phyloP scores from a whole-genome alignment of 2,797 vertebrate species.

The Sus cebifrons region DNA sequence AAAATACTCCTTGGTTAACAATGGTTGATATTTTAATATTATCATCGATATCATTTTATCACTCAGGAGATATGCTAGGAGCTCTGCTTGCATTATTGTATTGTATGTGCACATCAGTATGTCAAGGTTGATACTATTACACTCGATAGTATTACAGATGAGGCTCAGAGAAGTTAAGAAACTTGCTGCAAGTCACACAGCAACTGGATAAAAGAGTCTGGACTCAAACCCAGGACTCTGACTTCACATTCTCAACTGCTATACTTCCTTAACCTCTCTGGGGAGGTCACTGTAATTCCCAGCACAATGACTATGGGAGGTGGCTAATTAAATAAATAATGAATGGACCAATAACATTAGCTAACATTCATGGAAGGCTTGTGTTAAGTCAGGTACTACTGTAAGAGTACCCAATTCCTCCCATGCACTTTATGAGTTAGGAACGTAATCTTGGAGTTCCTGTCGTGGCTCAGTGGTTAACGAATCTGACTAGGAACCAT shows the following conservation, averaged over 20 bases:
- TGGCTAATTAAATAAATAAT: background rate
- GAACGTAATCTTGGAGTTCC: no score
- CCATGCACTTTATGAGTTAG: background rate
- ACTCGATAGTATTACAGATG: background rate
- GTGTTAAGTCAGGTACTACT: background rate
- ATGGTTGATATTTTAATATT: background rate
- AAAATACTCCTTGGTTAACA: background rate
- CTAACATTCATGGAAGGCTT: background rate
- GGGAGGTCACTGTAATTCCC: background rate
- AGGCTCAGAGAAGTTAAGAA: conserved; percentile 44
- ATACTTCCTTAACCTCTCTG: background rate
- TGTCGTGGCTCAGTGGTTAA: no score
- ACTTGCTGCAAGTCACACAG: background rate
- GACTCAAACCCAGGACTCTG: background rate
- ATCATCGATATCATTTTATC: background rate
- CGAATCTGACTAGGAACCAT: no score
- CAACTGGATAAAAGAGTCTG: background rate
- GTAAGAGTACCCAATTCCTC: background rate
- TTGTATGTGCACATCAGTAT: background rate
- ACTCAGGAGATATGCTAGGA: background rate
- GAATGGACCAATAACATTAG: background rate
- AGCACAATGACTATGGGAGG: background rate
- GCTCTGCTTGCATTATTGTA: background rate
- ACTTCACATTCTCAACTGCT: background rate
- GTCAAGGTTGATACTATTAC: background rate